Evolutionary conservation across 2,113 vertebrate species (phyloP).

Genomic region (Saguinus midas): DNA sequence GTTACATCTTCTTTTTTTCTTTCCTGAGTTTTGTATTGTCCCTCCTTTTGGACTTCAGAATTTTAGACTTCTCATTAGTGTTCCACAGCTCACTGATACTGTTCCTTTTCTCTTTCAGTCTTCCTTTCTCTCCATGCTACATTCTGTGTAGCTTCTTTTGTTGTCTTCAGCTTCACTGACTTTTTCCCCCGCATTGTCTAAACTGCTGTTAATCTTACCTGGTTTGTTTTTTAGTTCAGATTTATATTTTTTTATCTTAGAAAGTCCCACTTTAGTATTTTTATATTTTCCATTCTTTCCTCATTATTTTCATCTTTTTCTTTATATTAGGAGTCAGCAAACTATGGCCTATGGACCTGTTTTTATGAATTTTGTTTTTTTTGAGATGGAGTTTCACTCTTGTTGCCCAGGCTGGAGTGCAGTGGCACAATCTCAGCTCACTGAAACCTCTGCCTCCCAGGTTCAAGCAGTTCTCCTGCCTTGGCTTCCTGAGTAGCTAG

Average conservation of each 20-base stretch:
- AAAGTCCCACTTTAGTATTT: background rate
- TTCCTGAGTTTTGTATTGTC: background rate
- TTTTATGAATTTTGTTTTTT: background rate
- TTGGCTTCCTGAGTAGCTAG: too few relatives aligned
- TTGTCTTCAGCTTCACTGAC: background rate
- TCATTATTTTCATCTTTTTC: background rate
- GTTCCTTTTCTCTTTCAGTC: background rate
- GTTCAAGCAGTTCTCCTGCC: too few relatives aligned
- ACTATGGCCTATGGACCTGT: background rate
- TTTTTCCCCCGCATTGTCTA: background rate
- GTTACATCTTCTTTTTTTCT: background rate
- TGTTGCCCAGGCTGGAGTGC: too few relatives aligned
- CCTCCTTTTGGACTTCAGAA: background rate
- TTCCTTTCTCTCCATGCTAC: background rate
- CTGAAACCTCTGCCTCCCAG: too few relatives aligned
- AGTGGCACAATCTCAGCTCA: too few relatives aligned
- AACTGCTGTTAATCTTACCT: background rate
- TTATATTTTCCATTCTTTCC: background rate
- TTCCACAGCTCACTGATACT: background rate
- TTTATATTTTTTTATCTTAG: background rate
- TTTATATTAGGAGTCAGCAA: background rate
- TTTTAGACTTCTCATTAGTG: background rate
- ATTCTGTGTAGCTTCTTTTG: background rate
- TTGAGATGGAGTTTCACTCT: too few relatives aligned
- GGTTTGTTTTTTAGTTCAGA: background rate